Percentiles rank a stretch among this genome's conserved stretches.
Evolutionary conservation across 1,140 invertebrate genomes (phyloP).

Genomic region (Drosophila lini): DNA sequence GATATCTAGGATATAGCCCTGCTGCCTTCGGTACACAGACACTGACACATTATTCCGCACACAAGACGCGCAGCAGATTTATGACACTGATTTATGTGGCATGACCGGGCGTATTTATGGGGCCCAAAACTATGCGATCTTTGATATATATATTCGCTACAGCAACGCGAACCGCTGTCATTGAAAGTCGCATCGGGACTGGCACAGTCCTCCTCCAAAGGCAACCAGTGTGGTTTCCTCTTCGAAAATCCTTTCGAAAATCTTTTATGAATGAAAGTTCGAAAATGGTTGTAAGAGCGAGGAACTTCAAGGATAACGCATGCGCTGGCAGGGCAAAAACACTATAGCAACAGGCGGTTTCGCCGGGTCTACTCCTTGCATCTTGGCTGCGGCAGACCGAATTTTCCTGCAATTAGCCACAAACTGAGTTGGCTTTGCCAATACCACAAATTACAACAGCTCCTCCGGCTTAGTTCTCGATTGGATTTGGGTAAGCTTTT

Average conservation of each 20-base stretch:
- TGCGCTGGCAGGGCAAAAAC: slow-evolving; percentile 35
- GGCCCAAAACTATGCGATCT: slow-evolving; percentile 7
- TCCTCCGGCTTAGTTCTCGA: slow-evolving; percentile 12
- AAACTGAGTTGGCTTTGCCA: slow-evolving; percentile 26
- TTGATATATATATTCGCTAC: neutral
- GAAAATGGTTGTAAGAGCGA: neutral
- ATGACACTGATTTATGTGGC: slow-evolving; percentile 77
- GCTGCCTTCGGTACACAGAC: slow-evolving; percentile 39
- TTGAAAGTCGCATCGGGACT: slow-evolving; percentile 72
- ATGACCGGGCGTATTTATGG: slow-evolving; percentile 34
- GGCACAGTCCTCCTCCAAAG: neutral
- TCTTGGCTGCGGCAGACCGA: slow-evolving; percentile 16
- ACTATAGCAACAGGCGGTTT: slow-evolving; percentile 48
- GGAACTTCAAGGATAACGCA: slow-evolving; percentile 24
- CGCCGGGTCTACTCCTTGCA: slow-evolving; percentile 1
- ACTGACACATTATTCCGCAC: slow-evolving; percentile 68
- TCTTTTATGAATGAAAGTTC: slow-evolving; percentile 71
- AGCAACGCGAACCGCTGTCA: slow-evolving; percentile 30
- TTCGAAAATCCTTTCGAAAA: slow-evolving; percentile 42
- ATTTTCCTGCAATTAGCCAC: slow-evolving; percentile 25
- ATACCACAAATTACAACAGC: slow-evolving; percentile 28
- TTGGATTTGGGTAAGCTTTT: slow-evolving; percentile 38
- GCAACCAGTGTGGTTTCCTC: neutral
- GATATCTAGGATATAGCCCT: slow-evolving; percentile 46
- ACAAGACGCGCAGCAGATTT: slow-evolving; percentile 68